Percentiles rank a stretch among this genome's conserved stretches.
Evolutionary conservation across 1,140 invertebrate genomes (phyloP).

Genomic region (Lepidostoma basale): DNA sequence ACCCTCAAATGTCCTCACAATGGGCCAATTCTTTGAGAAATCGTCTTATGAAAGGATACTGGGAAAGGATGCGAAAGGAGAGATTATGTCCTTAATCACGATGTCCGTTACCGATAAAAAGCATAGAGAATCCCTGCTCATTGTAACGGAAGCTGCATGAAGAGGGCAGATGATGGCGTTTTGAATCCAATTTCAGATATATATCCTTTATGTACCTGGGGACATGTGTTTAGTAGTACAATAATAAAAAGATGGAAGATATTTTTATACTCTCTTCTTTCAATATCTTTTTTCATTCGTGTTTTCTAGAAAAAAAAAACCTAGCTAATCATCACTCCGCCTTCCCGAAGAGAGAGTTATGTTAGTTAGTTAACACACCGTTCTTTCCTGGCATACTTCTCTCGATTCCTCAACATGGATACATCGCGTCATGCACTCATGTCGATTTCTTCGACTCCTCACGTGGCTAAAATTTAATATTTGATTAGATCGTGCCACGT

Average conservation of each 20-base stretch:
- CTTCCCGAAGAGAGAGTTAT: too few relatives aligned
- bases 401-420: too few relatives aligned
- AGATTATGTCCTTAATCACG: slow-evolving; percentile 46
- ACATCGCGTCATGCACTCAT: too few relatives aligned
- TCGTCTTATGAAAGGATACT: slow-evolving; percentile 31
- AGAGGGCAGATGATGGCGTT: slow-evolving; percentile 20
- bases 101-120: slow-evolving; percentile 47
- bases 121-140: slow-evolving; percentile 2
- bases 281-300: too few relatives aligned
- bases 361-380: too few relatives aligned
- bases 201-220: slow-evolving; percentile 13
- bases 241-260: neutral
- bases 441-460: too few relatives aligned
- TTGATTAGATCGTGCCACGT: too few relatives aligned
- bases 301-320: too few relatives aligned
- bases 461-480: too few relatives aligned
- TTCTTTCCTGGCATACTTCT: too few relatives aligned
- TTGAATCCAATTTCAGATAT: slow-evolving; percentile 9
- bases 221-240: slow-evolving; percentile 7
- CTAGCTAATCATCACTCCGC: too few relatives aligned
- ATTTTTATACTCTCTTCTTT: too few relatives aligned
- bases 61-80: slow-evolving; percentile 44
- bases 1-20: slow-evolving; percentile 42
- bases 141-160: slow-evolving; percentile 20
- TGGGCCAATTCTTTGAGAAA: slow-evolving; percentile 30